Percentiles rank a stretch among this genome's conserved stretches.
Conservation (phyloP, 2,888 invertebrate species). For the Catonia carolina region DNA sequence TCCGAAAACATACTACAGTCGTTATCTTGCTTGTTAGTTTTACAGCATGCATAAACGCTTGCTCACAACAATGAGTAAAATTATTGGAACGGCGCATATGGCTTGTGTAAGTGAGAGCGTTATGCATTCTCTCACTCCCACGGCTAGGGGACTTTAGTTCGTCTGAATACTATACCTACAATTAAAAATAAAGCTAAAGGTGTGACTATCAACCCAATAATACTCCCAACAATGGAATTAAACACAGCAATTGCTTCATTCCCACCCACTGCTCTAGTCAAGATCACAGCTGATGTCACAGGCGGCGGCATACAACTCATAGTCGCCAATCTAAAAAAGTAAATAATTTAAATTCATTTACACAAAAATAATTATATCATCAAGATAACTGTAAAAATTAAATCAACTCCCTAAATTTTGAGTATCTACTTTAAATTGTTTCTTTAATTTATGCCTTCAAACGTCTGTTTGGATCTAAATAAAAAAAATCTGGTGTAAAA, state of each 20-base stretch:
- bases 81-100: too few relatives aligned
- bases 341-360: too few relatives aligned
- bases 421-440: too few relatives aligned
- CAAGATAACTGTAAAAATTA: neutral
- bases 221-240: slow-evolving; percentile 53
- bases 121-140: too few relatives aligned
- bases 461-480: too few relatives aligned
- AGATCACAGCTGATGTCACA: slow-evolving; percentile 52
- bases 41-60: neutral
- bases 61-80: too few relatives aligned
- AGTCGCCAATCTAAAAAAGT: slow-evolving; percentile 44
- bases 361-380: neutral
- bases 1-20: too few relatives aligned
- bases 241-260: slow-evolving; percentile 55
- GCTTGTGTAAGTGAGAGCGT: too few relatives aligned
- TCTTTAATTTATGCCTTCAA: too few relatives aligned
- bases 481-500: too few relatives aligned
- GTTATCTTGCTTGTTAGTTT: neutral
- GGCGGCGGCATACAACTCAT: slow-evolving; percentile 55
- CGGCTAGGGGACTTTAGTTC: too few relatives aligned
- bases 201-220: slow-evolving; percentile 50
- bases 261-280: slow-evolving; percentile 51
- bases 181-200: slow-evolving; percentile 47
- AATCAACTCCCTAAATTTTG: neutral
- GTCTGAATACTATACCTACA: too few relatives aligned